Evolutionary conservation across 2,888 invertebrate species (phyloP).

Genomic region (Arge pagana): DNA sequence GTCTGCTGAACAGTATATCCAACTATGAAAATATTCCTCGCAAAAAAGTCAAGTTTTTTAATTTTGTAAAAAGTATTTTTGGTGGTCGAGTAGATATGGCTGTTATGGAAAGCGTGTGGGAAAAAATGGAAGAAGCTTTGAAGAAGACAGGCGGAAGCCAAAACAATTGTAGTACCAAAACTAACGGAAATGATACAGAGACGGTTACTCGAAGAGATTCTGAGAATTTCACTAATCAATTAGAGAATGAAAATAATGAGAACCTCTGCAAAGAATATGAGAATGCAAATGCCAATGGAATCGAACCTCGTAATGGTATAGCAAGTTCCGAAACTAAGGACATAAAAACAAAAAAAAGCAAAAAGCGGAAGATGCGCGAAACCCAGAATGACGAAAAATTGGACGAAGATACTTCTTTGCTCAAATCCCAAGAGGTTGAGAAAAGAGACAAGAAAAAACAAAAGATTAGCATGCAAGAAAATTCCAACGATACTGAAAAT

Average conservation of each 20-base stretch:
- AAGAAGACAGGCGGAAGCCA: too few relatives aligned
- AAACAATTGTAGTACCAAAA: too few relatives aligned
- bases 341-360: conserved; percentile 34
- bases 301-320: conserved; percentile 27
- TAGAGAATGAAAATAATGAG: conserved; percentile 49
- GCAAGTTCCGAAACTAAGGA: neutral
- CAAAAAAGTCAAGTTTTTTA: conserved; percentile 82
- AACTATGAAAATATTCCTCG: conserved; percentile 82
- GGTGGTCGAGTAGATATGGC: conserved; percentile 63
- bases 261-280: conserved; percentile 42
- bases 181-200: neutral
- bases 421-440: conserved; percentile 16
- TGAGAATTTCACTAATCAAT: conserved; percentile 28
- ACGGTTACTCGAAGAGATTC: conserved; percentile 3
- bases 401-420: conserved; percentile 5
- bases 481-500: conserved; percentile 2
- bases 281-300: conserved; percentile 31
- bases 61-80: conserved; percentile 70
- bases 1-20: conserved; percentile 70
- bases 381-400: conserved; percentile 2
- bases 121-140: conserved; percentile 57
- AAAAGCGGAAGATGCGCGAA: conserved; percentile 37
- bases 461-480: conserved; percentile 28
- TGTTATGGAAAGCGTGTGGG: conserved; percentile 73
- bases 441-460: conserved; percentile 32